Base-by-base conservation (phyloP, 53 echinoderm and acorn worm species). In the Zoroaster sp. region DNA sequence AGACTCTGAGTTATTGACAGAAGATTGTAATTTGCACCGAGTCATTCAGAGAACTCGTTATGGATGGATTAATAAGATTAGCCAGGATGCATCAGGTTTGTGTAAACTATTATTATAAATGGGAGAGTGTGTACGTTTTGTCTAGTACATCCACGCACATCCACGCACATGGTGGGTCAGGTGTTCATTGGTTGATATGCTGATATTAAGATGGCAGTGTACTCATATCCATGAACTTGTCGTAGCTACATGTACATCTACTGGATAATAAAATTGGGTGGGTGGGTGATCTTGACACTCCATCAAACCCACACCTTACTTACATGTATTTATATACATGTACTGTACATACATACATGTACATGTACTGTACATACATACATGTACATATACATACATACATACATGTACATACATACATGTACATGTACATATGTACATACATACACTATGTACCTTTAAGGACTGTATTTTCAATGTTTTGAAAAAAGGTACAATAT, bases 1-100 rank as follows among this genome's bases (percentile, higher is more conserved):
- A 74, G 20, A 74, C 40, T 5, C 21, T 45, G 52, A 76, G 31
- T 11, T 75, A 75, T 75, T 76, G 76, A 76, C 51, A 32, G 15
- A 34, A 0, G 31, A 32, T 45, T 52, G 46, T 32, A 49, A 46
- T 4, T 76, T 52, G 76, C 21, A 47, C 32, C 33, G 31, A 1
- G 52, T 1, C 28, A 47, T 76, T 76, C 51, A 1, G 18, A 51
- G 76, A 76, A 76, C 45, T 30, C 78, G 23, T 36, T 34, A 78
- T 78, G 78, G 78, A 82, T 9, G 82, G 68, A 67, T 40, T 82
- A 9, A 67, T 82, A 18, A 43, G 67, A 42, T 30, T 82, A 28
- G 67, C 82, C 14, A 40, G 44, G 42, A 67, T 82, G 43, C 68
- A 67, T 42, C 82, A 67, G 82, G 82, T 82, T 66, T 31, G 82